Percentiles rank a stretch among this genome's conserved stretches.
Conservation (phyloP, 2,888 invertebrate species). For the Augiades crinisus region DNA sequence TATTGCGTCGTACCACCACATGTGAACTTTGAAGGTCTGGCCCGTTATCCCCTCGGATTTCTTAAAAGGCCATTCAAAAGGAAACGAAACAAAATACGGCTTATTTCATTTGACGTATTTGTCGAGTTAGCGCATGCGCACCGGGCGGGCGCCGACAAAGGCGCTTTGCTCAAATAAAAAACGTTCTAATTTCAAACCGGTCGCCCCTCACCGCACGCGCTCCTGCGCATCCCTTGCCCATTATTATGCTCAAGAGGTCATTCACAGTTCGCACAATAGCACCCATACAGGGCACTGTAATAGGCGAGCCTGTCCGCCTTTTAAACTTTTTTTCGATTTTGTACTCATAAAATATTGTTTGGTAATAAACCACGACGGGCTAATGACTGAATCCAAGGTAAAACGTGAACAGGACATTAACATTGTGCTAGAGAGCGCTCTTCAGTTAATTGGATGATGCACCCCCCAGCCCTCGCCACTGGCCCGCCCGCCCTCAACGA, state of each 20-base stretch:
- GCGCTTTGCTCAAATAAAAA: conserved; percentile 63
- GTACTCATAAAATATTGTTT: conserved; percentile 38
- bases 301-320: conserved; percentile 54
- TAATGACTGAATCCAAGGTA: conserved; percentile 34
- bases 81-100: conserved; percentile 74
- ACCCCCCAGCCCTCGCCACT: conserved; percentile 78
- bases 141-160: conserved; percentile 79
- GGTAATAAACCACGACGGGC: conserved; percentile 35
- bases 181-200: conserved; percentile 81
- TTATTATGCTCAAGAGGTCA: conserved; percentile 80
- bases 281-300: conserved; percentile 59
- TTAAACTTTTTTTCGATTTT: conserved; percentile 44
- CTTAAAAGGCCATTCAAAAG: conserved; percentile 57
- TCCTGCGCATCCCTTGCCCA: conserved; percentile 76
- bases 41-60: conserved; percentile 20
- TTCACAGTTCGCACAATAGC: conserved; percentile 79
- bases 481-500: conserved; percentile 76
- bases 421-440: conserved; percentile 32
- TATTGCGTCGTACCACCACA: conserved; percentile 11
- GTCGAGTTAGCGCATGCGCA: conserved; percentile 79
- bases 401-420: conserved; percentile 38
- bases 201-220: conserved; percentile 72
- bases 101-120: conserved; percentile 78
- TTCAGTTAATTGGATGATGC: conserved; percentile 55
- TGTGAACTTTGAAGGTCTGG: conserved; percentile 9